These are phyloP conservation scores for Stratiomys singularior DNA, from an alignment of 2,888 invertebrate species.

Conservation along the genomic window DNA sequence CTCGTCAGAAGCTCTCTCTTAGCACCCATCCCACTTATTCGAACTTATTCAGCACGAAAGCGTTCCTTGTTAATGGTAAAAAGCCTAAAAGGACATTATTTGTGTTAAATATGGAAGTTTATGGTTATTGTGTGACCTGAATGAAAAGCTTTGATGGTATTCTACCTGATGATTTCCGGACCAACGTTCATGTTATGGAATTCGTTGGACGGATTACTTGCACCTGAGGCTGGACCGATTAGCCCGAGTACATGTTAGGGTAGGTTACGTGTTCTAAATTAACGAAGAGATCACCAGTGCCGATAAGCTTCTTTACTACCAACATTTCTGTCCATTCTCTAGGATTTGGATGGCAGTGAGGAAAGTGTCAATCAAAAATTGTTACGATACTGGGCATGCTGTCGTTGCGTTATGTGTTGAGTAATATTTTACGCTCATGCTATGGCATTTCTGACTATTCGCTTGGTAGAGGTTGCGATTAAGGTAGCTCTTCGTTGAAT, in stretches of 20 bases:
- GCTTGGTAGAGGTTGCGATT: no score
- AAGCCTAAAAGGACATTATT: not conserved
- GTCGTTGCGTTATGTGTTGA: no score
- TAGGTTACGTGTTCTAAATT: conserved; percentile 4
- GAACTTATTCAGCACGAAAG: conserved; percentile 17
- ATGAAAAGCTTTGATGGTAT: conserved; percentile 16
- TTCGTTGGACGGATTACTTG: not conserved
- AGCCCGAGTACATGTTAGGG: conserved; percentile 1
- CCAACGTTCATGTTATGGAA: not conserved
- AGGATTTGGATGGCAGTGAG: no score
- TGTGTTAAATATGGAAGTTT: not conserved
- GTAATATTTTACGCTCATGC: no score
- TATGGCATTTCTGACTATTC: no score
- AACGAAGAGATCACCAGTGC: not conserved
- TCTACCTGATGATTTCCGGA: conserved; percentile 29
- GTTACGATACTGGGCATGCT: no score
- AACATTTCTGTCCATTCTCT: no score
- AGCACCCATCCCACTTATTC: not conserved
- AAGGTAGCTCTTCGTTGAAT: no score
- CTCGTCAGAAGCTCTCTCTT: not conserved
- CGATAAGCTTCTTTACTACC: conserved; percentile 6
- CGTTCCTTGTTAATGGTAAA: not conserved
- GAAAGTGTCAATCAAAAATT: no score
- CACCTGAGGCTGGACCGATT: not conserved
- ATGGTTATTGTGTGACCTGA: conserved; percentile 17